Evolutionary conservation across 2,797 vertebrate genomes (phyloP), one percentile per base, ranked within the genome.

Genomic region (Microcaecilia unicolor): DNA sequence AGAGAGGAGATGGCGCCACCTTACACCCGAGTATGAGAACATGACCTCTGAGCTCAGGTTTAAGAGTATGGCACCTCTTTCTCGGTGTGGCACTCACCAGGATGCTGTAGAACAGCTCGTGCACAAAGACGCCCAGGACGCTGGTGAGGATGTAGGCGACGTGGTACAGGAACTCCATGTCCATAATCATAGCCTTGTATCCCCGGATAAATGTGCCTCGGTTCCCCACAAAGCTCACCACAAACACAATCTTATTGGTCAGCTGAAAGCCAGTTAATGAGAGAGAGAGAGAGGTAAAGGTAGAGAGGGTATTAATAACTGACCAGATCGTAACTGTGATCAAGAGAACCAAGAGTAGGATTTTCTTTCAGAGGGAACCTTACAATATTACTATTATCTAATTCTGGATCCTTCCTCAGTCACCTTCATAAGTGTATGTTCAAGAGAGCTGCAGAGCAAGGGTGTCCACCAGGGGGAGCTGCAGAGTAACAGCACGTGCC

Each of bases 101-200:
- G 57, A 98, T 90, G 72, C 94, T 98, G 66, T 97, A 98, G 85
- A 98, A 98, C 55, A 98, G 87, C 49, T 98, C 94, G 0, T 98
- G 89, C 16, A 88, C 88, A 4, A 89, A 96, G 43, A 98, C 84
- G 2, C 94, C 94, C 64, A 98, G 73, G 1, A 91, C 88, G 3
- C 93, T 95, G 3, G 89, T 98, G 22, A 97, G 66, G 34, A 93
- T 92, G 59, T 98, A 97, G 24, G 73, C 87, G 29, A 98, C 81
- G 1, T 98, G 94, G 65, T 97, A 98, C 3, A 95, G 66, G 58
- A 97, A 96, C 43, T 97, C 92, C 82, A 98, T 64, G 3, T 98
- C 94, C 92, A 96, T 94, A 61, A 98, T 83, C 90, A 98, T 94
- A 58, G 94, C 94, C 39, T 86, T 90, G 39, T 97, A 97, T 13